phyloP scores from a whole-genome alignment of 2,888 invertebrate genomes.

The Drosophila mercatorum region DNA sequence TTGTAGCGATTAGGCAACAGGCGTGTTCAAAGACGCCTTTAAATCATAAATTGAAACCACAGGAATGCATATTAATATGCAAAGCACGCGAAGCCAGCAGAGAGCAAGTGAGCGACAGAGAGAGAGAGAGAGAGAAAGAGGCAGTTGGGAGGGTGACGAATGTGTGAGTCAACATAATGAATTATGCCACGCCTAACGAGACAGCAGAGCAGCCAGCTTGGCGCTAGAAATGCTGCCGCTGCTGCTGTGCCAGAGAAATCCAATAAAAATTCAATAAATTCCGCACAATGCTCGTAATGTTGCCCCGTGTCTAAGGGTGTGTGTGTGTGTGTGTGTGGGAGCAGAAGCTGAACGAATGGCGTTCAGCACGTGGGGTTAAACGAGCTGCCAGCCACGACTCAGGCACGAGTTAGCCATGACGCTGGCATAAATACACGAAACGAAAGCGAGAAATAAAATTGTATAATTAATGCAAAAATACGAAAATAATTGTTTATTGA shows the following conservation, averaged over 20 bases:
- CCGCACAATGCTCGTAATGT: conserved; percentile 70
- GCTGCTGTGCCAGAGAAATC: conserved; percentile 63
- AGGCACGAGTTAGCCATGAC: conserved; percentile 50
- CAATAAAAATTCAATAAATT: conserved; percentile 82
- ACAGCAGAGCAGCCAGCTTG: conserved; percentile 66
- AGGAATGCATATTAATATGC: conserved; percentile 79
- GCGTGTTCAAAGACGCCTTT: conserved; percentile 52
- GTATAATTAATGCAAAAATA: not conserved
- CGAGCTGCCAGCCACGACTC: conserved; percentile 37
- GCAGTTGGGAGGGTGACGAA: not conserved
- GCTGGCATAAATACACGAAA: conserved; percentile 13
- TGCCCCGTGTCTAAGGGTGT: conserved; percentile 25
- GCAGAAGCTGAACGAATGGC: conserved; percentile 13
- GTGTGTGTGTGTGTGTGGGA: conserved; percentile 15
- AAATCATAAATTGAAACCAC: conserved; percentile 71
- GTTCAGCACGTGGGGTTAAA: conserved; percentile 63
- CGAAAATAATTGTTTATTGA: not conserved
- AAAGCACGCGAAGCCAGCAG: conserved; percentile 61
- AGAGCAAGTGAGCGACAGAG: conserved; percentile 1
- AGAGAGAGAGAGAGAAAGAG: not conserved
- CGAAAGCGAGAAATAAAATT: not conserved
- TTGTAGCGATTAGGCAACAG: conserved; percentile 56
- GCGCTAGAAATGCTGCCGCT: conserved; percentile 43
- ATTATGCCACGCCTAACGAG: conserved; percentile 80
- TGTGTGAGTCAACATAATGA: conserved; percentile 73